Conservation (phyloP, 2,888 invertebrate species). For the Rotaria socialis region DNA sequence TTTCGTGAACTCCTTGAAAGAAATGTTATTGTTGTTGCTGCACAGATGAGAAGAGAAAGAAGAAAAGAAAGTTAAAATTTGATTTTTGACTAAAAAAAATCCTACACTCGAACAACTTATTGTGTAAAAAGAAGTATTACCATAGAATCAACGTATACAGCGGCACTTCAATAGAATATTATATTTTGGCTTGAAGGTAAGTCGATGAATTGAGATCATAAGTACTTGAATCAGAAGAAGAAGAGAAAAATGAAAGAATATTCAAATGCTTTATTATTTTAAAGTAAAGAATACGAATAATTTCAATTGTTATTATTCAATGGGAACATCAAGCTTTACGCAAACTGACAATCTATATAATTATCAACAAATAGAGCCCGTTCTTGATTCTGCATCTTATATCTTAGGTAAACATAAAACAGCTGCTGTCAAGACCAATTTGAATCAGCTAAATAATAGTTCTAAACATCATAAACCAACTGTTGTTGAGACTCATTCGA, state of each 20-base stretch:
- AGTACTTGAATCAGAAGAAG: neutral
- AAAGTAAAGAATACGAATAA: neutral
- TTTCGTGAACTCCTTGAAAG: neutral
- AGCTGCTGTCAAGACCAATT: too few species aligned
- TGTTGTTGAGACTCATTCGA: too few species aligned
- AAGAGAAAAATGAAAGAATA: neutral
- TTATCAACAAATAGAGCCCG: too few species aligned
- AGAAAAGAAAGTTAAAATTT: neutral
- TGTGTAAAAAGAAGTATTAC: neutral
- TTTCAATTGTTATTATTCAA: neutral
- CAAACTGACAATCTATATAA: too few species aligned
- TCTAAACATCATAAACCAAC: too few species aligned
- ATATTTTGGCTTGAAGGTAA: neutral
- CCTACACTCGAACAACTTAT: neutral
- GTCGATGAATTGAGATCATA: neutral
- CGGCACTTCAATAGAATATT: neutral
- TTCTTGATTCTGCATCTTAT: neutral
- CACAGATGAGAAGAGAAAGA: neutral
- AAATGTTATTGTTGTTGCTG: neutral
- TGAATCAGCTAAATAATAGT: too few species aligned
- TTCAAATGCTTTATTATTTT: too few species aligned
- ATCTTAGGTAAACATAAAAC: neutral
- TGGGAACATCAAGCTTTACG: neutral
- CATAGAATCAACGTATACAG: neutral
- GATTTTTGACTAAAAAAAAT: neutral